Base-by-base conservation (phyloP, 2,888 invertebrate genomes). In the Drosophila neonasuta region DNA sequence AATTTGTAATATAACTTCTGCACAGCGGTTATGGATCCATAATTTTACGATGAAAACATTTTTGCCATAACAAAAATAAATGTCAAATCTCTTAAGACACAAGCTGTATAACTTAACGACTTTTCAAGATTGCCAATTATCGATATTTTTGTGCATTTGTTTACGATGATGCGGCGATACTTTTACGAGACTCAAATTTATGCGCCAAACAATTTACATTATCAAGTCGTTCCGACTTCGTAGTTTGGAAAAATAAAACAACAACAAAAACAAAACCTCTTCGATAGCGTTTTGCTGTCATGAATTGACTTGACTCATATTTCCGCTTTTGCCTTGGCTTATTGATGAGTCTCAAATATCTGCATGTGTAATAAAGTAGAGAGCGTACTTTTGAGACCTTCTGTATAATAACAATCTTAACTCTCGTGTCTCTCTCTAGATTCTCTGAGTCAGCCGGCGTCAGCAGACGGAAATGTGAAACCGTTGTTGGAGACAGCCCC, bases 401-500 rank as follows among this genome's bases (percentile, higher is more conserved):
- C 44, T 52, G 15, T 24, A 20, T n/a, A 62, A 52, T 73, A 61
- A 61, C 46, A 56, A 68, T 46, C 20, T 15, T 39, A 45, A 20
- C 39, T 45, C 17, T 58, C 46, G 15, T 39, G 10, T 57, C 57
- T 24, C 45, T 46, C 57, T 24, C 45, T 44, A 10, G 13, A 1
- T 32, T 61, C 41, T 51, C 70, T 79, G 79, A 79, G 70, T 79
- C 79, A 75, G 49, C 55, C 68, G 79, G 73, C 36, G 36, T 36
- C n/a, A 80, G 71, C 76, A 75, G 49, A 58, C 68, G 79, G 76
- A 75, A 67, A 80, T 49, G 45, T 51, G 62, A 79, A 62, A 72
- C 74, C 54, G 56, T 63, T 70, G 56, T 63, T 70, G 30, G 56
- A 60, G 64, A 60, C 55, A 44, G 62, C 30, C 59, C 55, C 56